Conservation (phyloP, 2,888 invertebrate species). For the Megaustenia siamemsis region DNA sequence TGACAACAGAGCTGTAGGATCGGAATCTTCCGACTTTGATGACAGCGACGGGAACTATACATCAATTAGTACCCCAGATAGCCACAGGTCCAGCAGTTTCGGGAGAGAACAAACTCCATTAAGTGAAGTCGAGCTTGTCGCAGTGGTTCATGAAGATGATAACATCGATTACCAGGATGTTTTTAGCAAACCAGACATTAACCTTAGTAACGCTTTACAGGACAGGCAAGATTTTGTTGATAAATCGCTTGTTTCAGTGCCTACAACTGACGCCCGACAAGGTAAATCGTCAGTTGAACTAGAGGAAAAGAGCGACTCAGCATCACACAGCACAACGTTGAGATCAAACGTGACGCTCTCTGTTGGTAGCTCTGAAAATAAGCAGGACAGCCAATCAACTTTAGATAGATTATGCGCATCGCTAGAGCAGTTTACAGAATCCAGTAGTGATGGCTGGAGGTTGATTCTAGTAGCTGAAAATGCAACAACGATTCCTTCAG, state of each 20-base stretch:
- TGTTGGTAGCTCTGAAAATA: background rate
- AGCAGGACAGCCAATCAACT: background rate
- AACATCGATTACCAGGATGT: background rate
- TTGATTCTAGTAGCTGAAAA: background rate
- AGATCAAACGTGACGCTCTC: background rate
- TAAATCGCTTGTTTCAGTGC: background rate
- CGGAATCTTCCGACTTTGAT: slow-evolving; percentile 45
- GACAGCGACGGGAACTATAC: slow-evolving; percentile 55
- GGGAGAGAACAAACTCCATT: slow-evolving; percentile 27
- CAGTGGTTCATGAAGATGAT: background rate
- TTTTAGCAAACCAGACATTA: background rate
- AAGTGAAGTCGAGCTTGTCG: slow-evolving; percentile 33
- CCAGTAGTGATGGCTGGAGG: background rate
- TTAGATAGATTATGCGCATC: slow-evolving; percentile 29
- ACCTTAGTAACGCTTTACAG: slow-evolving; percentile 16
- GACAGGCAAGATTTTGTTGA: background rate
- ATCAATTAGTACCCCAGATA: slow-evolving; percentile 42
- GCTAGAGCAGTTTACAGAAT: slow-evolving; percentile 31
- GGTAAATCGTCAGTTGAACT: background rate
- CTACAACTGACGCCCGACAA: background rate
- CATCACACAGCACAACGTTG: background rate
- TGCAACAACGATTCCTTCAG: background rate
- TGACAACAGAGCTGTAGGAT: slow-evolving; percentile 8
- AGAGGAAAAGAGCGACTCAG: background rate
- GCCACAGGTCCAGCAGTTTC: slow-evolving; percentile 28